Evolutionary conservation across 2,888 invertebrate genomes (phyloP), one percentile per base, ranked within the genome.

Genomic region (Chrysolina oricalcia): DNA sequence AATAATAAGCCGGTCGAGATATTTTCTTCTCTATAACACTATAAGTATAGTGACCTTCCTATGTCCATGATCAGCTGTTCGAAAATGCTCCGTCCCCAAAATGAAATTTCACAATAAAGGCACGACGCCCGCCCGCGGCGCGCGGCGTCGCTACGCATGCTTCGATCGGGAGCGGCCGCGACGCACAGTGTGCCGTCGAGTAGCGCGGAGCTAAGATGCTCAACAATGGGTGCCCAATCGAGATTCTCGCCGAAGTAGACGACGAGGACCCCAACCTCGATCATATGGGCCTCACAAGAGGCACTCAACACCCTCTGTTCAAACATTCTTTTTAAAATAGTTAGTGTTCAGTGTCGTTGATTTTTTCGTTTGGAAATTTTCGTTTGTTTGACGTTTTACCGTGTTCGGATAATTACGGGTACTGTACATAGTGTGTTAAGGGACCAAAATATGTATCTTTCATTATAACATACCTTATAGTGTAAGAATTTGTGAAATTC

Each of bases 371-470:
- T 59, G 73, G 70, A 59, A n/a, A 59, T 59, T 59, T 59, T 35
- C 2, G 59, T 59, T 59, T 17, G 59, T 59, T 35, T 59, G n/a
- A n/a, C 15, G 27, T 59, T 59, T 27, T 35, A 27, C 35, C 59
- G 59, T 35, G 59, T 87, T 88, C 88, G 88, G 88, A 86, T 84
- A 83, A 87, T 83, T 59, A 88, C 89, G 88, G 89, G 89, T 88
- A 87, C 84, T 88, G 88, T 88, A 88, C 70, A 88, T 88, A 88
- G 87, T 87, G 87, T 86, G 87, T 84, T 84, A 86, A 88, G 88
- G 88, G 88, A 88, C 88, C 88, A 88, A 88, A 76, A 75, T 35
- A 59, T 59, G 59, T 59, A 59, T 59, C 35, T 59, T 59, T 59
- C 35, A 59, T 59, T 59, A 35, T 59, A 59, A 59, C 4, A 59